Evolutionary conservation across 2,888 invertebrate species (phyloP), one percentile per base, ranked within the genome.

Genomic region (Theretra japonica): DNA sequence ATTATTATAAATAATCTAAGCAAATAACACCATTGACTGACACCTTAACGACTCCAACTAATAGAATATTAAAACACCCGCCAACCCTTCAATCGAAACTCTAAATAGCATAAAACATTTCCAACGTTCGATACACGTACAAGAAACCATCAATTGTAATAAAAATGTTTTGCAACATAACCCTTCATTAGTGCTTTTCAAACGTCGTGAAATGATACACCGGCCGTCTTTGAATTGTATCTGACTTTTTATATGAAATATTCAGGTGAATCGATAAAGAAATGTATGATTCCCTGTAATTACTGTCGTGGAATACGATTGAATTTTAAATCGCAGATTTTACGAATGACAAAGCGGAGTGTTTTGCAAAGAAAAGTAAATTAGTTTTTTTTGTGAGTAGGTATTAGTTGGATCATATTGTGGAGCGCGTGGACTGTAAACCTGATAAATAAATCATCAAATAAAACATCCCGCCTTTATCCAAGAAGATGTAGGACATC

Each of bases 91-190:
- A 62, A 62, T 41, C 5, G 30, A 30, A 62, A 62, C 30, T 58
- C 28, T 21, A 53, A 53, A 53, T 53, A 21, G 15, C 5, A 41
- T 62, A 6, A 21, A 62, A 62, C n/a, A 62, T 41, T 53, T 53
- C 15, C n/a, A 62, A 62, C 62, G 62, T 62, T 41, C 41, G 41
- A 62, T 33, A 62, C 62, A 33, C 62, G 33, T 62, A n/a, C 62
- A 62, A 62, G 33, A 62, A 68, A 69, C 19, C 21, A 56, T 25
- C 53, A 69, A 50, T 69, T 69, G 33, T 3, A 11, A 62, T 41
- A 62, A 62, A 62, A 62, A 62, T 62, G 33, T 62, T 70, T 70
- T 30, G 50, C 56, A 70, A 70, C 41, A 58, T 33, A 70, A 19
- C 41, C 70, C 58, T 53, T 70, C 33, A 62, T 62, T 62, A 62